Evolutionary conservation across 2,797 vertebrate species (phyloP), one percentile per base, ranked within the genome.

Genomic region (Setipinna tenuifilis): DNA sequence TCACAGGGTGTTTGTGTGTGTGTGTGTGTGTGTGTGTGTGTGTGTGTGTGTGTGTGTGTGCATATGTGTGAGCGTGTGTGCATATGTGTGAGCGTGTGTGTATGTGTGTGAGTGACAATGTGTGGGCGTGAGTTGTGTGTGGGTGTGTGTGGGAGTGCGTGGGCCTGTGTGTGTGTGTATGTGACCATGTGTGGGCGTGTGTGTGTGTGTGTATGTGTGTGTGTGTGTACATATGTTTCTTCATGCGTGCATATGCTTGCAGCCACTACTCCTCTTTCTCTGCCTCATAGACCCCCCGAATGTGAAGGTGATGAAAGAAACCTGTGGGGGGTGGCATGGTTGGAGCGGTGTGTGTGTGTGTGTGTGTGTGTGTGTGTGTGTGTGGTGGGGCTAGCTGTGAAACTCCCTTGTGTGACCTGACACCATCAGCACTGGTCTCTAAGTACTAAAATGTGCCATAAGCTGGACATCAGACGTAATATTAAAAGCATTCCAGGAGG

Each of bases 401-500:
- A 78, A 78, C 71, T 75, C 28, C 65, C 68, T 78, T 1, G 7
- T 78, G 17, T 44, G 31, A 44, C 71, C 31, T 41, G 16, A 78
- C 71, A 78, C 71, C 71, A 78, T 78, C 71, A 78, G 31, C 35
- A 78, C 17, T 16, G 16, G 31, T 21, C 16, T 3, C 5, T 71
- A 28, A 71, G 65, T 71, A 28, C 28, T 78, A 35, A 78, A 78
- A 35, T 78, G 71, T 16, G 16, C 71, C 71, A 78, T 78, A 35
- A 41, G 31, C 71, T 78, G 71, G 31, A 44, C 71, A 78, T 78
- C 71, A 41, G 41, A 44, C 10, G 41, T 78, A 78, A 41, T 78
- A 78, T 35, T 78, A 78, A 78, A 78, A 78, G 31, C 35, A 78
- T 78, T 78, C 71, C 31, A 78, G 71, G 17, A 61, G 57, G 61